Evolutionary conservation across 1,140 invertebrate species (phyloP), one percentile per base, ranked within the genome.

Genomic region (Orussus abietinus): DNA sequence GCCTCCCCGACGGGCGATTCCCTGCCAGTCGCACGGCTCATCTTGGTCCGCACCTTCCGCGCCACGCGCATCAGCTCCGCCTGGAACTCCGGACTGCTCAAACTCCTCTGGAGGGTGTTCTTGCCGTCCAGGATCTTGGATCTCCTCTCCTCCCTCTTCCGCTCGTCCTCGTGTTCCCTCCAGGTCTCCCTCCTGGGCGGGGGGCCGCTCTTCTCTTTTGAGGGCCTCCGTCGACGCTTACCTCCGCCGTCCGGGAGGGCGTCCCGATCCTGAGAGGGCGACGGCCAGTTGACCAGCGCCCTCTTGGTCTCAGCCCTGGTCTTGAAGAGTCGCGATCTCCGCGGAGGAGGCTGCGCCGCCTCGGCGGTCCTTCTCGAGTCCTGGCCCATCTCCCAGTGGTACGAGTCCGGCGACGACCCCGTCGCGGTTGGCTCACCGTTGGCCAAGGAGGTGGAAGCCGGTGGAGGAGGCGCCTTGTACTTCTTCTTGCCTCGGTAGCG

Each of bases 301-400:
- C 77, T 80, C 63, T 80, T 81, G 11, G 80, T 80, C 67, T 85
- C 82, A 10, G 80, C 81, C 61, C 81, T 77, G n/a, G 83, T 85
- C 67, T 85, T 85, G 60, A 85, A 86, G 18, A 86, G 67, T 10
- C 83, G 74, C 10, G 80, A 72, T 56, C 77, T 77, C 45, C 78
- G 70, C 15, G 78, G 76, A 2, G 80, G 77, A 46, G 71, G 75
- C 26, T 62, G 64, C 2, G 59, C 45, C 31, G 55, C 61, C 33
- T 56, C 55, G 19, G 11, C 4, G 10, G n/a, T 21, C 7, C 5
- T 5, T 22, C 2, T 2, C 22, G 10, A 20, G 2, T 18, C 18
- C 10, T 14, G 13, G 32, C 15, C 13, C 32, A 14, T 25, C 22
- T 50, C 42, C 47, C 55, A 61, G 30, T 53, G 56, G 39, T 54